Percentiles rank a stretch among this genome's conserved stretches.
phyloP scores from a whole-genome alignment of 2,113 vertebrate species.

The Stomatorhinus ivindoensis region DNA sequence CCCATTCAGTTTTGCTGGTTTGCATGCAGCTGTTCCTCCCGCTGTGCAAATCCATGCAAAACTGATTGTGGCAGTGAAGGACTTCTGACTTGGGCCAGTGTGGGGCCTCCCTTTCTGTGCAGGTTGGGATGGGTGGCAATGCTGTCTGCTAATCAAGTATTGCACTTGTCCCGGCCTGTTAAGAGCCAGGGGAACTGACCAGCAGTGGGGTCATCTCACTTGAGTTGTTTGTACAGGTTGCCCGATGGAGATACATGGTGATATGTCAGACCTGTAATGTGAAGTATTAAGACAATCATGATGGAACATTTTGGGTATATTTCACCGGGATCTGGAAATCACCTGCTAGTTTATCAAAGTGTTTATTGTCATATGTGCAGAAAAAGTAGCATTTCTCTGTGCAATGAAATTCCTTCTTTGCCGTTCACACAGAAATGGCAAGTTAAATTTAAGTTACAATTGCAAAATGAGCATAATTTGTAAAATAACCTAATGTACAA shows the following conservation, averaged over 20 bases:
- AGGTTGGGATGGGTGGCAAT: conserved; percentile 98
- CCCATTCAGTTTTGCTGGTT: conserved; percentile 99
- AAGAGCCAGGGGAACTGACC: conserved; percentile 76
- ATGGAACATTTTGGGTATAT: neutral
- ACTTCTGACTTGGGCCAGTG: conserved; percentile 1
- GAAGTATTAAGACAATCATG: neutral
- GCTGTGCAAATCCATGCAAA: conserved; percentile 99
- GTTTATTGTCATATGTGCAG: no score
- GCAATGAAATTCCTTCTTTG: no score
- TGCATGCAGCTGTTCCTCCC: conserved; percentile 86
- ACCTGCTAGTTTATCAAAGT: neutral
- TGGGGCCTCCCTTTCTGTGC: conserved; percentile 77
- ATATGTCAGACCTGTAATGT: neutral
- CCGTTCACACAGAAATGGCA: no score
- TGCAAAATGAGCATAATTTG: no score
- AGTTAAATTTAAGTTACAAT: no score
- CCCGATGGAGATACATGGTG: neutral
- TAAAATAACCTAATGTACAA: no score
- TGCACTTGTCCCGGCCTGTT: conserved; percentile 99
- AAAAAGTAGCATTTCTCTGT: no score
- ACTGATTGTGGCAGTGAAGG: conserved; percentile 82
- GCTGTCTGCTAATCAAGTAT: conserved; percentile 85
- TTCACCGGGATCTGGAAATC: neutral
- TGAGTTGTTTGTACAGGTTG: neutral
- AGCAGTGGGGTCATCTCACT: neutral